phyloP scores from a whole-genome alignment of 92 coral and sea anemone species.

The Epizoanthus stellaris region DNA sequence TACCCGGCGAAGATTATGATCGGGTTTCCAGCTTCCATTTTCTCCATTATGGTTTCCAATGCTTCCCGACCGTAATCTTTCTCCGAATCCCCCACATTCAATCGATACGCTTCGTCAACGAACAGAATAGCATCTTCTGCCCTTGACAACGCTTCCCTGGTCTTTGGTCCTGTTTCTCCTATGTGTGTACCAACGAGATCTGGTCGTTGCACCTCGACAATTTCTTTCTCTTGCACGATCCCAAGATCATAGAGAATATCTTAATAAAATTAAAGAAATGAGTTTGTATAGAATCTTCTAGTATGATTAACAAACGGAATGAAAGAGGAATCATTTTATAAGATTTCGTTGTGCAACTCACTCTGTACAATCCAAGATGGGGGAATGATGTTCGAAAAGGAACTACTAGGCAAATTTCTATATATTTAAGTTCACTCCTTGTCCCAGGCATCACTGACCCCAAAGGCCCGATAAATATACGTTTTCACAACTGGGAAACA shows the following conservation, averaged over 20 bases:
- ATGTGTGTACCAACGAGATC: slow-evolving; percentile 17
- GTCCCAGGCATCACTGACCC: too few species aligned
- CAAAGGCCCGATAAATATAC: too few species aligned
- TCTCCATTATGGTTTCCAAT: slow-evolving; percentile 1
- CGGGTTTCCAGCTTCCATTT: slow-evolving; percentile 9
- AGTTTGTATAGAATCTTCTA: too few species aligned
- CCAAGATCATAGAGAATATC: slow-evolving; percentile 19
- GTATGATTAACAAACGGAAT: too few species aligned
- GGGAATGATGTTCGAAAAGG: too few species aligned
- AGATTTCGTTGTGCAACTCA: too few species aligned
- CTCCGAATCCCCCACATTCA: background rate
- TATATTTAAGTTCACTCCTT: too few species aligned
- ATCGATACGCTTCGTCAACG: slow-evolving; percentile 17
- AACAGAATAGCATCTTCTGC: slow-evolving; percentile 29
- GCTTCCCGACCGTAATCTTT: slow-evolving; percentile 5
- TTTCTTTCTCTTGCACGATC: background rate
- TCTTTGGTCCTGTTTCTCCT: slow-evolving; percentile 2
- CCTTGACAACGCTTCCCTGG: background rate
- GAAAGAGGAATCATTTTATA: too few species aligned
- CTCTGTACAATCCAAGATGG: too few species aligned
- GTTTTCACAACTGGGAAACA: too few species aligned
- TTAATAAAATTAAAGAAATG: background rate
- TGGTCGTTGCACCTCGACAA: slow-evolving; percentile 13
- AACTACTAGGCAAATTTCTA: too few species aligned
- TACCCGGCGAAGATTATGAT: slow-evolving; percentile 8